A percentile compares a stretch with the other conserved stretches of the same genome.
phyloP scores from a whole-genome alignment of 2,797 vertebrate genomes.

The Sebastes hubbsi region DNA sequence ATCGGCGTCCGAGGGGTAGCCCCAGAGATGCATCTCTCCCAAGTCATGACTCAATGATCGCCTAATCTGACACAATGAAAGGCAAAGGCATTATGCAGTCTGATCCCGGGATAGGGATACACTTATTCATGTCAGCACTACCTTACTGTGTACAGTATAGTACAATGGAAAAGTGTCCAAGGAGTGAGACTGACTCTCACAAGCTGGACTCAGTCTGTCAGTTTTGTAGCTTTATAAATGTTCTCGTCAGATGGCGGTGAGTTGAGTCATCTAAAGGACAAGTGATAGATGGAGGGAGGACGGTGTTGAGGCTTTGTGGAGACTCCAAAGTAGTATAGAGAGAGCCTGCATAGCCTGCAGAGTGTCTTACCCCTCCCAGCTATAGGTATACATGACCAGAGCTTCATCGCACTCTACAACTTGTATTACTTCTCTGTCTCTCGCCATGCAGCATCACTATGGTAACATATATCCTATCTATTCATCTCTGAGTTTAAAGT shows the following conservation, averaged over 20 bases:
- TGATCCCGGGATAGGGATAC: no score
- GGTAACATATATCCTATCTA: not conserved
- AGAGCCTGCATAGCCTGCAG: not conserved
- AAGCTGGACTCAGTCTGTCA: not conserved
- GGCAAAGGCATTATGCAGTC: no score
- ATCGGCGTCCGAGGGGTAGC: not conserved
- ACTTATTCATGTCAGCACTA: not conserved
- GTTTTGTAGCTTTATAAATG: not conserved
- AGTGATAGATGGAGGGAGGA: not conserved
- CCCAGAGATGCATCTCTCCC: not conserved
- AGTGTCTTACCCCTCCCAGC: not conserved
- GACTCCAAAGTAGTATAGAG: not conserved
- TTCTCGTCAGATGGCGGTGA: not conserved
- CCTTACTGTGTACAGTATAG: no score
- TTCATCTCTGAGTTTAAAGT: slow-evolving; percentile 1
- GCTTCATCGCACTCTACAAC: not conserved
- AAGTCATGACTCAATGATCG: not conserved
- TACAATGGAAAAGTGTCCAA: not conserved
- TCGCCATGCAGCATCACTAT: not conserved
- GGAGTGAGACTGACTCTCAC: not conserved
- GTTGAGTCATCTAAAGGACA: slow-evolving; percentile 35
- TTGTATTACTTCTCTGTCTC: not conserved
- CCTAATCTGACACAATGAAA: not conserved
- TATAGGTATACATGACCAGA: not conserved
- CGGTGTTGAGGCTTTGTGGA: not conserved